Percentiles rank a stretch among this genome's conserved stretches.
These are phyloP conservation scores for Stomatorhinus ivindoensis DNA, from an alignment of 2,113 vertebrate genomes.

Conservation along the genomic window DNA sequence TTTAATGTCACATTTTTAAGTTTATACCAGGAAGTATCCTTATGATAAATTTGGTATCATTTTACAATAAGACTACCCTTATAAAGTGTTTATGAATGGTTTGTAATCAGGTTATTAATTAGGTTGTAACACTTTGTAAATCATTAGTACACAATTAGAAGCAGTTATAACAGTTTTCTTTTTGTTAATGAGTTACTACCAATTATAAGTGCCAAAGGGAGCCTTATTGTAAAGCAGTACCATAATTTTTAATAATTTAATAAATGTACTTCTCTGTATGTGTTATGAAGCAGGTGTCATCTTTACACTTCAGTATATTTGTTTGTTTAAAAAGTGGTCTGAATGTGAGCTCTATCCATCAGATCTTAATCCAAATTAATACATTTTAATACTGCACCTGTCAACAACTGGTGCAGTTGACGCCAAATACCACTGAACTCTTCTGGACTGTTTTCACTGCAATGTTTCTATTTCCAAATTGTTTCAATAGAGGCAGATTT, in stretches of 20 bases:
- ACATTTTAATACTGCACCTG: background rate
- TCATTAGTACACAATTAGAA: background rate
- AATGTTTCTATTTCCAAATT: constrained; percentile 6
- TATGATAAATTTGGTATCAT: background rate
- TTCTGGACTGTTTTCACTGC: background rate
- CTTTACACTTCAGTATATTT: background rate
- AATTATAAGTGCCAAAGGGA: background rate
- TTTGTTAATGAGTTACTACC: background rate
- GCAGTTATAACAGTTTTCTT: background rate
- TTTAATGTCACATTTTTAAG: constrained; percentile 8
- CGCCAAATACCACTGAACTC: background rate
- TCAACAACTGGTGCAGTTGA: background rate
- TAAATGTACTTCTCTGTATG: background rate
- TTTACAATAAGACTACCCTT: background rate
- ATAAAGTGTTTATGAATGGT: background rate
- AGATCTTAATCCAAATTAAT: background rate
- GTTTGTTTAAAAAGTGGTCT: background rate
- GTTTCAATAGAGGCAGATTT: background rate
- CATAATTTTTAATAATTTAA: background rate
- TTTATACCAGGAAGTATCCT: background rate
- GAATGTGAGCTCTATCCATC: background rate
- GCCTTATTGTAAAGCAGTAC: background rate
- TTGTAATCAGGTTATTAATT: background rate
- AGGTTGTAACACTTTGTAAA: background rate
- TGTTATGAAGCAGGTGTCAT: background rate